Conservation (phyloP, 2,888 invertebrate species). For the Salpingus planirostris region DNA sequence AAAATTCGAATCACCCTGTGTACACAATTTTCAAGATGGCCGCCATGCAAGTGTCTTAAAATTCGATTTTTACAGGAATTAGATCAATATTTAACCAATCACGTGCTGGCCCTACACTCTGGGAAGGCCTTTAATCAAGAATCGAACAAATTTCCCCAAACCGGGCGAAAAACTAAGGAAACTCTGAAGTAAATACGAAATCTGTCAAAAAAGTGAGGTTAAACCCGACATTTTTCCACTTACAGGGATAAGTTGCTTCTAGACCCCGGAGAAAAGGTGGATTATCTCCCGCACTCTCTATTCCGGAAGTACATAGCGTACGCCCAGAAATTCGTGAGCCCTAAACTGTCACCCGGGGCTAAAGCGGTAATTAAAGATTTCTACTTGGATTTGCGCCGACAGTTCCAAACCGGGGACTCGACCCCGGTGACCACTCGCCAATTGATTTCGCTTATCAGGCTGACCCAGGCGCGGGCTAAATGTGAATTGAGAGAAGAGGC, state of each 20-base stretch:
- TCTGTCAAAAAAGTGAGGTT: too few relatives aligned
- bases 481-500: conserved; percentile 76
- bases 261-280: conserved; percentile 58
- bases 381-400: conserved; percentile 68
- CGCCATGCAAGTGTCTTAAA: too few relatives aligned
- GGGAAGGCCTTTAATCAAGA: conserved; percentile 5
- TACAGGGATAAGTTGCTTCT: too few relatives aligned
- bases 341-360: conserved; percentile 65
- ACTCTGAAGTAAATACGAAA: too few relatives aligned
- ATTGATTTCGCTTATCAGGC: conserved; percentile 76
- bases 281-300: conserved; percentile 64
- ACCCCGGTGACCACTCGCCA: conserved; percentile 85
- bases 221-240: too few relatives aligned
- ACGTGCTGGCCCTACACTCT: background rate
- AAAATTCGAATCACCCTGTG: too few relatives aligned
- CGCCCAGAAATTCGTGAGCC: conserved; percentile 79
- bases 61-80: too few relatives aligned
- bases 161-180: background rate
- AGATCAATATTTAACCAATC: too few relatives aligned
- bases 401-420: conserved; percentile 54
- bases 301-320: conserved; percentile 89
- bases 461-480: conserved; percentile 83
- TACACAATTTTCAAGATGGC: too few relatives aligned
- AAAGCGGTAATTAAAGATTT: conserved; percentile 63
- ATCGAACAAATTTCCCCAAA: background rate